Percentiles rank a stretch among this genome's conserved stretches.
phyloP scores from a whole-genome alignment of 1,140 invertebrate species.

The Caenorhabditis remanei region DNA sequence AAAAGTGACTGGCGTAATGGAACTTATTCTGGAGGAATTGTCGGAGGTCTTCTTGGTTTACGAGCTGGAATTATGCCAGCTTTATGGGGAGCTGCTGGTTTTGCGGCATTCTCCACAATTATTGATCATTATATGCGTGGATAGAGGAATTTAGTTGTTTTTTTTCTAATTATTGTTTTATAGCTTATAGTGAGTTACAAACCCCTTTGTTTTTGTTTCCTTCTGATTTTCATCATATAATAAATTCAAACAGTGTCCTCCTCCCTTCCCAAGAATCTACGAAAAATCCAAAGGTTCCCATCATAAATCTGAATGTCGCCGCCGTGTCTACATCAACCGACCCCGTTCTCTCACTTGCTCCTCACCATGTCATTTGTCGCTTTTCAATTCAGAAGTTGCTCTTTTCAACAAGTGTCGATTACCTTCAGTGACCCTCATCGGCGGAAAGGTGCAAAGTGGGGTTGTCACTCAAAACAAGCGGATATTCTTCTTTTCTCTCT shows the following conservation, averaged over 20 bases:
- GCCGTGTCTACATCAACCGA: background rate
- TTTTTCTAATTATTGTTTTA: constrained; percentile 16
- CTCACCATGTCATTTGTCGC: constrained; percentile 18
- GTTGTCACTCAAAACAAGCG: constrained; percentile 54
- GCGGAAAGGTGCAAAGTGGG: constrained; percentile 55
- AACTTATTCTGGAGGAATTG: constrained; percentile 82
- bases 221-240: background rate
- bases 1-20: constrained; percentile 96
- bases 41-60: constrained; percentile 93
- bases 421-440: constrained; percentile 37
- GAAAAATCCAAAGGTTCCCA: constrained; percentile 1
- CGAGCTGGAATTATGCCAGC: constrained; percentile 94
- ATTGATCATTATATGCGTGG: constrained; percentile 85
- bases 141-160: background rate
- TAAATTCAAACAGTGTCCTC: background rate
- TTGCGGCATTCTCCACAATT: constrained; percentile 92
- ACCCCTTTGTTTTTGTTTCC: background rate
- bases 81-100: constrained; percentile 90
- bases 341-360: background rate
- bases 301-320: constrained; percentile 48
- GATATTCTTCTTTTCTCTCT: background rate
- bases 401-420: constrained; percentile 55
- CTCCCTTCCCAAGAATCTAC: background rate
- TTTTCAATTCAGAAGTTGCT: constrained; percentile 51
- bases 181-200: background rate